phyloP scores from a whole-genome alignment of 2,113 vertebrate species.

The Chroicocephalus ridibundus region DNA sequence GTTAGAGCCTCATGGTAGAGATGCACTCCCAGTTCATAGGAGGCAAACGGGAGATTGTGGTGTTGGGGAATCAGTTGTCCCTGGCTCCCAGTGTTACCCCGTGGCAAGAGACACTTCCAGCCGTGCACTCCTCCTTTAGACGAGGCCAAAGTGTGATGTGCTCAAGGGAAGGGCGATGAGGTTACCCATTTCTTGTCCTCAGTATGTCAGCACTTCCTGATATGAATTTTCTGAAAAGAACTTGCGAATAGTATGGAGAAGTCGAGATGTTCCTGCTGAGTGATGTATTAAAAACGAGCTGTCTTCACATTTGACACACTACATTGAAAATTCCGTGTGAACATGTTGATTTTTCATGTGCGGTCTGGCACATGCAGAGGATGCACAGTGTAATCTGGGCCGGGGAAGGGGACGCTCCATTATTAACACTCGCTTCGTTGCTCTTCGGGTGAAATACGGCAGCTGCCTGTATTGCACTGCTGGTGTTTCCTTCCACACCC shows the following conservation, averaged over 20 bases:
- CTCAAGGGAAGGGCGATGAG: background rate
- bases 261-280: background rate
- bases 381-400: background rate
- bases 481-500: background rate
- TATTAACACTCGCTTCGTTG: background rate
- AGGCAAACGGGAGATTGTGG: background rate
- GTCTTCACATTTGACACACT: background rate
- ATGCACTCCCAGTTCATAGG: background rate
- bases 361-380: background rate
- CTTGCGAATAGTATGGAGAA: background rate
- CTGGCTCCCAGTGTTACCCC: background rate
- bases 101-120: background rate
- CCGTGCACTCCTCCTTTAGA: background rate
- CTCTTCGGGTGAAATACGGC: background rate
- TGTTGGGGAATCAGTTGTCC: background rate
- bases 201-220: background rate
- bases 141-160: accelerated
- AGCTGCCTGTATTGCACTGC: background rate
- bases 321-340: background rate
- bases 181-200: background rate
- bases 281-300: background rate
- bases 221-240: background rate
- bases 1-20: background rate
- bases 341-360: background rate
- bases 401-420: background rate